Evolutionary conservation across 1,140 invertebrate genomes (phyloP).

Genomic region (Parasteatoda tepidariorum): DNA sequence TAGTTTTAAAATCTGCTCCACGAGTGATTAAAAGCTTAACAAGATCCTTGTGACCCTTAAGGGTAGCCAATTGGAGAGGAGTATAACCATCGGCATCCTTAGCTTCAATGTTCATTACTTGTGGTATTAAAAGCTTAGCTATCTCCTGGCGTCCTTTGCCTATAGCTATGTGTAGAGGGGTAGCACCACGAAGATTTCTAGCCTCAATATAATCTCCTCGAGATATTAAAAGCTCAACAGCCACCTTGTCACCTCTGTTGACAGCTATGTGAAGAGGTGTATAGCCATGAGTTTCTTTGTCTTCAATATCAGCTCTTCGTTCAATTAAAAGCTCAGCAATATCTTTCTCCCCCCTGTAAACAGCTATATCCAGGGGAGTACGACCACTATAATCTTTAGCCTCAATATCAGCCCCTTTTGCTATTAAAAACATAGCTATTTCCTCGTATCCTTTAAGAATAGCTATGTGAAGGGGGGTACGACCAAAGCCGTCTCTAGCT

Average conservation of each 20-base stretch:
- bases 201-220: background rate
- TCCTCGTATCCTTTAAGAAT: too few species aligned
- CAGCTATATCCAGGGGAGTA: constrained; percentile 8
- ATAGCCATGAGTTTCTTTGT: background rate
- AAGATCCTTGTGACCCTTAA: background rate
- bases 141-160: background rate
- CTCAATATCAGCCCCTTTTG: constrained; percentile 74
- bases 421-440: too few species aligned
- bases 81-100: background rate
- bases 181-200: background rate
- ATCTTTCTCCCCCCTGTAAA: background rate
- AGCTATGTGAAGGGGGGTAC: too few species aligned
- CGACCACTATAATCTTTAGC: constrained; percentile 76
- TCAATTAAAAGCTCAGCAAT: constrained; percentile 75
- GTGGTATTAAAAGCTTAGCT: background rate
- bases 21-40: background rate
- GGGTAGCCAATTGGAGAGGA: background rate
- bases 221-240: background rate
- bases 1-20: constrained; percentile 15
- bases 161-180: background rate
- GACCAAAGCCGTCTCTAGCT: too few species aligned
- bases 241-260: background rate
- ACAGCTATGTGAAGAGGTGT: constrained; percentile 6
- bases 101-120: too few species aligned
- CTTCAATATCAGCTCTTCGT: background rate